Conservation (phyloP, 1,140 invertebrate genomes). For the Drosophila athabasca region DNA sequence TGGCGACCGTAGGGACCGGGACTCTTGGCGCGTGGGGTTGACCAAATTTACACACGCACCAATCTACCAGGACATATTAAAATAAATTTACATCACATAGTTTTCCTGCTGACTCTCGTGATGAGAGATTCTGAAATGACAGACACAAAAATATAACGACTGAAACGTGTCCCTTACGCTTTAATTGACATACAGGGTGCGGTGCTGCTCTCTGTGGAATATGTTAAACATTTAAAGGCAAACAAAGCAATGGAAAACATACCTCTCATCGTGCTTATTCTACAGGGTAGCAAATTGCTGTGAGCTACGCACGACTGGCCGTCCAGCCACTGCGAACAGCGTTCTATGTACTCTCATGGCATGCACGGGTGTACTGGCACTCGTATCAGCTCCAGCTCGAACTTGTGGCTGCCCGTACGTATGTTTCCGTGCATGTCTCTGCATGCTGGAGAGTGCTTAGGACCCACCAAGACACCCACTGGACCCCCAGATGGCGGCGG, state of each 20-base stretch:
- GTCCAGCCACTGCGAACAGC: slow-evolving; percentile 18
- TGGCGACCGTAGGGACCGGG: no score
- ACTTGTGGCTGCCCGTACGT: slow-evolving; percentile 18
- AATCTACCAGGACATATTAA: slow-evolving; percentile 39
- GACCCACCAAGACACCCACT: background rate
- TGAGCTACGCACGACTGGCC: slow-evolving; percentile 46
- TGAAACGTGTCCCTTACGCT: slow-evolving; percentile 59
- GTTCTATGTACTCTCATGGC: background rate
- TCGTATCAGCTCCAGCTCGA: slow-evolving; percentile 2
- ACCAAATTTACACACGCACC: slow-evolving; percentile 51
- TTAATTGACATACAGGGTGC: slow-evolving; percentile 67
- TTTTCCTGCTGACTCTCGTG: slow-evolving; percentile 3
- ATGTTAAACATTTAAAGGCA: no score
- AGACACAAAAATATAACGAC: slow-evolving; percentile 47
- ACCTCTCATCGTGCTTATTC: slow-evolving; percentile 1
- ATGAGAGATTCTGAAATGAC: slow-evolving; percentile 36
- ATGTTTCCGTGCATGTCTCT: slow-evolving; percentile 1
- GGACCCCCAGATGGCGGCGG: background rate
- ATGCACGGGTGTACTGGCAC: slow-evolving; percentile 6
- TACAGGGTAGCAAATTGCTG: slow-evolving; percentile 40
- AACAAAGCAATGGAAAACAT: background rate
- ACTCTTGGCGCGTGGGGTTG: no score
- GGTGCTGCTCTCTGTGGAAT: slow-evolving; percentile 4
- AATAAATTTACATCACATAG: slow-evolving; percentile 57
- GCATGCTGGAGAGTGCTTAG: slow-evolving; percentile 32